Evolutionary conservation across 2,797 vertebrate species (phyloP), one percentile per base, ranked within the genome.

Genomic region (Spheniscus humboldti): DNA sequence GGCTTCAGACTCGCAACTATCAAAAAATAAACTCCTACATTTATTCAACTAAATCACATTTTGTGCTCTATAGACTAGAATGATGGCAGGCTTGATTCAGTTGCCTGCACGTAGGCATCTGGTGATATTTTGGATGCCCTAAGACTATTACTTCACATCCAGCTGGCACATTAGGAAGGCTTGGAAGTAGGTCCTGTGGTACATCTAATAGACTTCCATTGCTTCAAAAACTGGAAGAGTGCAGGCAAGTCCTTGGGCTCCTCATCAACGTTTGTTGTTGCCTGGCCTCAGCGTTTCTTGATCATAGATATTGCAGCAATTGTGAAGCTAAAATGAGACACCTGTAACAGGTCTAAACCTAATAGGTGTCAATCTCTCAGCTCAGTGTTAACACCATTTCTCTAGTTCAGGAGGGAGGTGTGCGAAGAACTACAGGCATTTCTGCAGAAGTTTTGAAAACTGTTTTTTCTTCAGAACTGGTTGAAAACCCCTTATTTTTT

Each of bases 251-350:
- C 24, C 39, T 71, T 13, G 48, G 15, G 45, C 6, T 75, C 27
- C 35, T 69, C 20, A 20, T n/a, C 35, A 16, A 6, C 22, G 9
- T 22, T 50, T 66, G 25, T 13, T 47, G 28, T 30, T 56, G 25
- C 35, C 5, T 31, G 30, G 13, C 31, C 22, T 71, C 20, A 28
- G 24, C 28, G 1, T 35, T 53, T 60, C 63, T 52, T 47, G 47
- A 20, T 18, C 0, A 0, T 7, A 53, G 52, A 9, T 59, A 28
- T 11, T 64, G n/a, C 11, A 60, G 22, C 22, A 28, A 13, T 17
- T 18, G 18, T 48, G 24, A 75, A 50, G 63, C 41, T 55, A 24
- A n/a, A 71, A 13, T 5, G 12, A 57, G 39, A 27, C 45, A 69
- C 35, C 9, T 71, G 24, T 31, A 39, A 39, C 22, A 66, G 31